Percentiles rank a stretch among this genome's conserved stretches.
These are phyloP conservation scores for Drosophila buzzatii DNA, from an alignment of 2,888 invertebrate genomes.

Conservation along the genomic window DNA sequence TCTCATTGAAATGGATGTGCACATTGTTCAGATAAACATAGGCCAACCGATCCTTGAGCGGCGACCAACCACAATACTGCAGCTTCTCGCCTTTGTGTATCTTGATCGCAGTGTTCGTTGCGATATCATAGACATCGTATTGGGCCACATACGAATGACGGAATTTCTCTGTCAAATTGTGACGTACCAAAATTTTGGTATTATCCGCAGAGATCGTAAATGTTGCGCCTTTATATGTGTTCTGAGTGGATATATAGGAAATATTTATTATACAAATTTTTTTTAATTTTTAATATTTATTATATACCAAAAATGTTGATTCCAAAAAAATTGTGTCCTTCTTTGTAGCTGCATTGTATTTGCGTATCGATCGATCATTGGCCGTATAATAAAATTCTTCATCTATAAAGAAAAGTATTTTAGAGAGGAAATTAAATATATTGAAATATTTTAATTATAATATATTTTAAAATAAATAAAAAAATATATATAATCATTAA, in stretches of 20 bases:
- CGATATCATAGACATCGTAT: slow-evolving; percentile 88
- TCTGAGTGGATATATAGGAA: slow-evolving; percentile 57
- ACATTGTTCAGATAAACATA: slow-evolving; percentile 90
- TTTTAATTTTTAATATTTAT: slow-evolving; percentile 40
- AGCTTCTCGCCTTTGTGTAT: slow-evolving; percentile 87
- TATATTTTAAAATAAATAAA: not conserved
- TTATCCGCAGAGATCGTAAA: slow-evolving; percentile 83
- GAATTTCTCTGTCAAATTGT: slow-evolving; percentile 85
- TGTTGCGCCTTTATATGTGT: slow-evolving; percentile 77
- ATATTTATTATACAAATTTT: not conserved
- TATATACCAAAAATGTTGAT: slow-evolving; percentile 73
- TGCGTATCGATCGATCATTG: slow-evolving; percentile 75
- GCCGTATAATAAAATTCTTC: slow-evolving; percentile 86
- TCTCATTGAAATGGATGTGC: slow-evolving; percentile 84
- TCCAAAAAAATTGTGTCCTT: slow-evolving; percentile 61
- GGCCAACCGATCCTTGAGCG: slow-evolving; percentile 86
- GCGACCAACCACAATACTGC: slow-evolving; percentile 88
- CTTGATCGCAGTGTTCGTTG: slow-evolving; percentile 73
- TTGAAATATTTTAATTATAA: not conserved
- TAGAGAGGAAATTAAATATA: not conserved
- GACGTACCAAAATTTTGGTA: slow-evolving; percentile 81
- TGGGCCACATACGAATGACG: slow-evolving; percentile 89
- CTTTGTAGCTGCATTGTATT: slow-evolving; percentile 86
- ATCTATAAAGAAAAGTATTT: slow-evolving; percentile 82
- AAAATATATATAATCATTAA: not conserved